Evolutionary conservation across 2,888 invertebrate species (phyloP).

Genomic region (Trimorus sp.): DNA sequence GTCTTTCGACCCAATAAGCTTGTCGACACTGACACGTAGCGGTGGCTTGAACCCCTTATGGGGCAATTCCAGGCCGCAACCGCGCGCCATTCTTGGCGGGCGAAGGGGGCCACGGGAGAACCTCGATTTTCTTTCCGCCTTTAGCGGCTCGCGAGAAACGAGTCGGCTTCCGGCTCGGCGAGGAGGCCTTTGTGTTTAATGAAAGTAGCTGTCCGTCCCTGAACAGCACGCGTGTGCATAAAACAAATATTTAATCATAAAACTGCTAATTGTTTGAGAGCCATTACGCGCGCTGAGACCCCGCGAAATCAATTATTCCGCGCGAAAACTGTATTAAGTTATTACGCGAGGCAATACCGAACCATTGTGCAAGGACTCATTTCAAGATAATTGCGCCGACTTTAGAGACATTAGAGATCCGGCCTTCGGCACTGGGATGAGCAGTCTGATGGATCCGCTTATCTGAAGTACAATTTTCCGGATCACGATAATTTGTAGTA

Average conservation of each 20-base stretch:
- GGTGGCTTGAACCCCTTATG: conserved; percentile 39
- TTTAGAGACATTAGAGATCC: too few species aligned
- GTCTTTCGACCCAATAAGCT: conserved; percentile 52
- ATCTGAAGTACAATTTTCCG: too few species aligned
- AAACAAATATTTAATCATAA: conserved; percentile 54
- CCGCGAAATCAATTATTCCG: conserved; percentile 42
- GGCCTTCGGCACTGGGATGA: too few species aligned
- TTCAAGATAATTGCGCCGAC: too few species aligned
- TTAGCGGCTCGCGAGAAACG: conserved; percentile 46
- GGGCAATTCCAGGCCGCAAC: conserved; percentile 34
- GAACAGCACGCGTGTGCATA: conserved; percentile 31
- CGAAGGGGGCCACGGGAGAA: conserved; percentile 38
- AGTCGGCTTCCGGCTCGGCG: conserved; percentile 57
- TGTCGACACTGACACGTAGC: conserved; percentile 44
- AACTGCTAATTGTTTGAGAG: conserved; percentile 37
- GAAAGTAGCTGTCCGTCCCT: conserved; percentile 52
- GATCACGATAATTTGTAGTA: too few species aligned
- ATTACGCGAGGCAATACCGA: not conserved
- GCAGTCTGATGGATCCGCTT: too few species aligned
- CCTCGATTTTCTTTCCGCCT: conserved; percentile 61
- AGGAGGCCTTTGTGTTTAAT: conserved; percentile 55
- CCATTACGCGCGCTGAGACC: not conserved
- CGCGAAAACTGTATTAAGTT: conserved; percentile 38
- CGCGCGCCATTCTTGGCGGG: conserved; percentile 36
- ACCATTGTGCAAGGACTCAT: too few species aligned